Conservation (phyloP, 2,888 invertebrate genomes). For the Diogma glabrata region DNA sequence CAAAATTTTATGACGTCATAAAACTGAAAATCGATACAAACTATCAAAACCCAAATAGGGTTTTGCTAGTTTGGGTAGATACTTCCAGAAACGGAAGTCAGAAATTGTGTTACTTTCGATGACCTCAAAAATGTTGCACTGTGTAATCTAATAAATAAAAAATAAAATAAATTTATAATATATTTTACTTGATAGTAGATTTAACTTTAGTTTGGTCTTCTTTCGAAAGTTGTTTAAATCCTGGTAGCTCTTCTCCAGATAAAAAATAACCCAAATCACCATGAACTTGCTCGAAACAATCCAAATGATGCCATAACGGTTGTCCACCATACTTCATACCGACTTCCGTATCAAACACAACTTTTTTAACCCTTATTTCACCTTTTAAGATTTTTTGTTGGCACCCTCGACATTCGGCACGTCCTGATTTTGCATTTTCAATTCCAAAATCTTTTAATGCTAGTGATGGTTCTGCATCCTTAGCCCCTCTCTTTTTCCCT, state of each 20-base stretch:
- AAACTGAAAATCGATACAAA: too few relatives aligned
- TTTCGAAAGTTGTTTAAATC: slow-evolving; percentile 53
- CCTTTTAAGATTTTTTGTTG: slow-evolving; percentile 60
- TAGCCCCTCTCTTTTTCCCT: slow-evolving; percentile 36
- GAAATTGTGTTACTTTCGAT: too few relatives aligned
- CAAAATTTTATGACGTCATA: too few relatives aligned
- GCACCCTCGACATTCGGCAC: slow-evolving; percentile 72
- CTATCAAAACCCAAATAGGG: too few relatives aligned
- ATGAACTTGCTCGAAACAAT: slow-evolving; percentile 71
- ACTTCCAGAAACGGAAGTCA: too few relatives aligned
- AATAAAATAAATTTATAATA: too few relatives aligned
- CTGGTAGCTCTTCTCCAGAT: slow-evolving; percentile 61
- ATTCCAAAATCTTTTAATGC: slow-evolving; percentile 56
- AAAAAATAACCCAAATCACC: slow-evolving; percentile 61
- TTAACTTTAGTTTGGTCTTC: slow-evolving; percentile 57
- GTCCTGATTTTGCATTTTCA: slow-evolving; percentile 77
- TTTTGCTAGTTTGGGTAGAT: too few relatives aligned
- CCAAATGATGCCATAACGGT: slow-evolving; percentile 82
- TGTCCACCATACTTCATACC: slow-evolving; percentile 73
- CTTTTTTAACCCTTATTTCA: slow-evolving; percentile 67
- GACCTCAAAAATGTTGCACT: too few relatives aligned
- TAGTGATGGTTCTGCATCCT: background rate
- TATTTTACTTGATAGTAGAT: slow-evolving; percentile 50
- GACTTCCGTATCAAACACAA: slow-evolving; percentile 69
- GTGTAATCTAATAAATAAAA: too few relatives aligned